phyloP scores from a whole-genome alignment of 2,888 invertebrate genomes.

The Chromoteleia sp. region DNA sequence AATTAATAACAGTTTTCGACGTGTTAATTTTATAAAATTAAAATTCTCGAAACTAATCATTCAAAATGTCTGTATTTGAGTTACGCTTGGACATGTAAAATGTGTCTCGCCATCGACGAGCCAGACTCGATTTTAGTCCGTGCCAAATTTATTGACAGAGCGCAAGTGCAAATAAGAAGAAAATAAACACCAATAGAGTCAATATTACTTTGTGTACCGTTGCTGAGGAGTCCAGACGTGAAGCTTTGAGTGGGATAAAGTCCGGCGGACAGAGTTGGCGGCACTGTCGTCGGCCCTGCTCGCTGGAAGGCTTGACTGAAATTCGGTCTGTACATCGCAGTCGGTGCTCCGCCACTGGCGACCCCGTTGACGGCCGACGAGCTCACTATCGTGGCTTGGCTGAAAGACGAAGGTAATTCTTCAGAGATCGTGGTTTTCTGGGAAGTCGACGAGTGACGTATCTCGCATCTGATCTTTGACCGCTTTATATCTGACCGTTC shows the following conservation, averaged over 20 bases:
- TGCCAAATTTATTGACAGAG: conserved; percentile 36
- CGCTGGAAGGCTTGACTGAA: conserved; percentile 91
- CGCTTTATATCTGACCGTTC: conserved; percentile 53
- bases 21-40: no score
- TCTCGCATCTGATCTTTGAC: conserved; percentile 64
- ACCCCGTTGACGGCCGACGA: conserved; percentile 84
- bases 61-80: background rate
- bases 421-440: conserved; percentile 51
- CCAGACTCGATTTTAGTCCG: conserved; percentile 9
- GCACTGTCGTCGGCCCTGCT: conserved; percentile 85
- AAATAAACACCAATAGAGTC: conserved; percentile 78
- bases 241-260: conserved; percentile 85
- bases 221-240: conserved; percentile 84
- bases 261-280: conserved; percentile 83
- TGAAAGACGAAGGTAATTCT: conserved; percentile 80
- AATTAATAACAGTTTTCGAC: no score
- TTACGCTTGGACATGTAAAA: conserved; percentile 11
- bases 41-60: background rate
- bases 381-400: conserved; percentile 87
- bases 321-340: conserved; percentile 90
- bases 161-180: conserved; percentile 62
- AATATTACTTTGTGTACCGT: conserved; percentile 85
- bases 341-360: conserved; percentile 85
- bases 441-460: conserved; percentile 59
- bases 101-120: background rate